Percentiles rank a stretch among this genome's conserved stretches.
phyloP scores from a whole-genome alignment of 2,888 invertebrate species.

The Tribolium freemani region DNA sequence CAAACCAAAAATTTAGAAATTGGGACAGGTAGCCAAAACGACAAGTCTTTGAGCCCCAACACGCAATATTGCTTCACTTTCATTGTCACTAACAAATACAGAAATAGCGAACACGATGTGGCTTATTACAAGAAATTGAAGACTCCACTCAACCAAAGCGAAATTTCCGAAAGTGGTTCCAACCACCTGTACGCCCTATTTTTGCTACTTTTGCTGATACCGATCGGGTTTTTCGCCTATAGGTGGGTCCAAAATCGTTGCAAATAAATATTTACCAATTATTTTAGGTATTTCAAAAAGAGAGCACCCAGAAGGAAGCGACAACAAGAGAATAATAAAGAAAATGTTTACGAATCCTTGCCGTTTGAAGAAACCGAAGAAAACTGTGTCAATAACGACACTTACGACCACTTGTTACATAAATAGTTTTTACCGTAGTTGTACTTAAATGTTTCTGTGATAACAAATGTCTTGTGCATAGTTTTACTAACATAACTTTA shows the following conservation, averaged over 20 bases:
- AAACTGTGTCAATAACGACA: conserved; percentile 57
- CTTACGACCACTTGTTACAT: conserved; percentile 60
- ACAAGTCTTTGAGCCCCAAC: conserved; percentile 54
- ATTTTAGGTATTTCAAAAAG: conserved; percentile 53
- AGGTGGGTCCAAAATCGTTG: conserved; percentile 5
- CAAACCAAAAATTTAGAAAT: conserved; percentile 54
- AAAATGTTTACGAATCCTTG: conserved; percentile 62
- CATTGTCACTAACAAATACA: conserved; percentile 59
- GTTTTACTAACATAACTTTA: conserved; percentile 12
- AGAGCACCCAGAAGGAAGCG: conserved; percentile 43
- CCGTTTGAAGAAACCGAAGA: conserved; percentile 62
- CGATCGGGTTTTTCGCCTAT: conserved; percentile 49
- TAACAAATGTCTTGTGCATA: conserved; percentile 16
- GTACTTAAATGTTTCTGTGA: conserved; percentile 40
- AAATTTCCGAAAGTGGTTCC: conserved; percentile 39
- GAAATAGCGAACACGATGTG: conserved; percentile 58
- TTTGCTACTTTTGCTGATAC: conserved; percentile 55
- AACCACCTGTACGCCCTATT: conserved; percentile 54
- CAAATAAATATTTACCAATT: background rate
- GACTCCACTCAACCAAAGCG: conserved; percentile 46
- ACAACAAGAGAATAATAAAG: conserved; percentile 47
- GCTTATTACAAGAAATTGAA: conserved; percentile 59
- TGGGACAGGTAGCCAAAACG: conserved; percentile 49
- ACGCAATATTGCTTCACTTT: conserved; percentile 63
- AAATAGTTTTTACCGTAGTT: conserved; percentile 49